Evolutionary conservation across 2,797 vertebrate genomes (phyloP), one percentile per base, ranked within the genome.

Genomic region (Dromococcyx pavoninus): DNA sequence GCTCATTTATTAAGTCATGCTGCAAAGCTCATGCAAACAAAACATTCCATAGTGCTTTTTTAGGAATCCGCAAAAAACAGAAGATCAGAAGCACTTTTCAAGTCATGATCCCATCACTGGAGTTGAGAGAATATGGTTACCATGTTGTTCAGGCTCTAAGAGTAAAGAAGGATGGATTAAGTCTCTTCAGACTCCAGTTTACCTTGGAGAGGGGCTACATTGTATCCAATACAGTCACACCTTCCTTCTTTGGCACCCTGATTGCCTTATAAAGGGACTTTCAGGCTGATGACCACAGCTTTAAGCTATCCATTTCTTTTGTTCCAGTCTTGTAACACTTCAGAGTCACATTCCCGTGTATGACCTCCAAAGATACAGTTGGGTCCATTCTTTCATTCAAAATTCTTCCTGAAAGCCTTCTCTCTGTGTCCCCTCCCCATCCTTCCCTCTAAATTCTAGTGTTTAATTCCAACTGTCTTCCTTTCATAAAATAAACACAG

Each of bases 31-130:
- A 37, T 33, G 16, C 21, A n/a, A 2, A 39, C 32, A 24, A 71
- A 25, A 57, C 1, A 2, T 3, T 81, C 25, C 4, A 4, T 2
- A n/a, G 12, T 5, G 7, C 2, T 81, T 1, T 64, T 80, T 57
- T 77, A 11, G 50, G 10, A 54, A 7, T 6, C 2, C 8, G n/a
- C 11, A 18, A 61, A 44, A 79, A 85, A 3, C 39, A 56, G 62
- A 78, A 28, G 8, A 9, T 57, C 28, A 64, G n/a, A 67, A 83
- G 16, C 1, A 0, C 32, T 82, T 85, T 33, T 50, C 12, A 75
- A 53, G 35, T 41, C 54, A 17, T 32, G 21, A 64, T 25, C 39
- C 12, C 7, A 1, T 10, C 54, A 19, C 39, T 54, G 13, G 6
- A 13, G 2, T 22, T 35, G 5, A 58, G 24, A 60, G 18, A 12